Evolutionary conservation across 2,113 vertebrate genomes (phyloP).

Genomic region (Lynx canadensis): DNA sequence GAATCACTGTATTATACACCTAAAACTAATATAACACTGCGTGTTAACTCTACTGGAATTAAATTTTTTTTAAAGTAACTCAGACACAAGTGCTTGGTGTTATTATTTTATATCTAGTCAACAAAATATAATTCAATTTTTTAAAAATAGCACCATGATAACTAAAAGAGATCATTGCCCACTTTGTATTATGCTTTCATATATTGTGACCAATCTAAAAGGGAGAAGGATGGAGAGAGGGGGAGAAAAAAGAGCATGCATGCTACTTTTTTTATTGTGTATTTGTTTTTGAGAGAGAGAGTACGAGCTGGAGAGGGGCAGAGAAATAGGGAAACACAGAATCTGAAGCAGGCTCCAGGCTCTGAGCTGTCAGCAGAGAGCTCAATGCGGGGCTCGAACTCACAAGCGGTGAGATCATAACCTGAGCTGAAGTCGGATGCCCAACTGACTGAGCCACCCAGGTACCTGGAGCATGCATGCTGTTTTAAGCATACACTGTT

Average conservation of each 20-base stretch:
- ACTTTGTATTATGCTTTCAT: background rate
- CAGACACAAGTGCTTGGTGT: background rate
- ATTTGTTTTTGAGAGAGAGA: too few relatives aligned
- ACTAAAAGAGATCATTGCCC: background rate
- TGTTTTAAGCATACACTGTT: background rate
- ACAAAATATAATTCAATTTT: background rate
- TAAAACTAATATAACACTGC: background rate
- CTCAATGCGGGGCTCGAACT: too few relatives aligned
- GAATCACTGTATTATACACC: background rate
- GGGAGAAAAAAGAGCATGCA: background rate
- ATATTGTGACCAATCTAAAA: background rate
- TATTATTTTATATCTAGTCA: background rate
- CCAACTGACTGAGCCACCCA: too few relatives aligned
- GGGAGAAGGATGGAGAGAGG: rapidly evolving
- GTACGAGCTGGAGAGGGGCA: too few relatives aligned
- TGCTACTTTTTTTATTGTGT: background rate
- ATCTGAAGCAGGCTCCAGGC: too few relatives aligned
- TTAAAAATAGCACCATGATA: background rate
- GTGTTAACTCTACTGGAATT: background rate
- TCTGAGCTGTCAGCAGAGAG: too few relatives aligned
- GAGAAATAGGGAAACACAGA: too few relatives aligned
- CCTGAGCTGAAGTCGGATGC: too few relatives aligned
- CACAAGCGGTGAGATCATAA: too few relatives aligned
- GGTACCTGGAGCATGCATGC: too few relatives aligned
- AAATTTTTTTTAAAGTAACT: background rate